phyloP scores from a whole-genome alignment of 2,797 vertebrate species.

The Diglossa cyanea region DNA sequence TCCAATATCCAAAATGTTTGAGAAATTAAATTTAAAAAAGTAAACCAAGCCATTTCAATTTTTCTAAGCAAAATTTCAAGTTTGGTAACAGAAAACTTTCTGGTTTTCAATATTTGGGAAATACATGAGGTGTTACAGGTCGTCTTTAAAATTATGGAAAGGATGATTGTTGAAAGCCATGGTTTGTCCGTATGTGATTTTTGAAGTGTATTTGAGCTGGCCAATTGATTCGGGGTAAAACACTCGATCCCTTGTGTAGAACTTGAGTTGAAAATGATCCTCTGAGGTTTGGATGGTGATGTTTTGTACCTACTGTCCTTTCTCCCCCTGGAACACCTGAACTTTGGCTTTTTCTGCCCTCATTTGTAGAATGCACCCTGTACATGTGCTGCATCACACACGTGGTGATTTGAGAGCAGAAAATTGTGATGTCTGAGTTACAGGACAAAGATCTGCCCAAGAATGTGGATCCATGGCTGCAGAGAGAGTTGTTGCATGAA shows the following conservation, averaged over 20 bases:
- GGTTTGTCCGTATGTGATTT: neutral
- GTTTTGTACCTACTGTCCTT: neutral
- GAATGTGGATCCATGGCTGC: neutral
- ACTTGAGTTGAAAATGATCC: neutral
- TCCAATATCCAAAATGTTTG: neutral
- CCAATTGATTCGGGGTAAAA: neutral
- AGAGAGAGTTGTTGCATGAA: neutral
- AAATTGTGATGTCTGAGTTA: neutral
- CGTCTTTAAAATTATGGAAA: neutral
- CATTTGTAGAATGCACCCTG: neutral
- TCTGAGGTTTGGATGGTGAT: neutral
- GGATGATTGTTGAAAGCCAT: neutral
- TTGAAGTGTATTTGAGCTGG: neutral
- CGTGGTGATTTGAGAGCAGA: neutral
- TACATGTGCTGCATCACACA: fast-evolving
- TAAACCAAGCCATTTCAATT: fast-evolving
- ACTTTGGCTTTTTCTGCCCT: neutral
- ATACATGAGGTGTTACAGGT: neutral
- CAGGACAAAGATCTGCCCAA: neutral
- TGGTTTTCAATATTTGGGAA: neutral
- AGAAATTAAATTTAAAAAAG: neutral
- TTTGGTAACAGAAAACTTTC: neutral
- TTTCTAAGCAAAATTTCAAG: neutral
- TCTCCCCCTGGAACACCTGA: neutral
- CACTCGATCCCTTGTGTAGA: neutral